A percentile compares a stretch with the other conserved stretches of the same genome.
Conservation (phyloP, 2,888 invertebrate species). For the Eupelmus urozonus region DNA sequence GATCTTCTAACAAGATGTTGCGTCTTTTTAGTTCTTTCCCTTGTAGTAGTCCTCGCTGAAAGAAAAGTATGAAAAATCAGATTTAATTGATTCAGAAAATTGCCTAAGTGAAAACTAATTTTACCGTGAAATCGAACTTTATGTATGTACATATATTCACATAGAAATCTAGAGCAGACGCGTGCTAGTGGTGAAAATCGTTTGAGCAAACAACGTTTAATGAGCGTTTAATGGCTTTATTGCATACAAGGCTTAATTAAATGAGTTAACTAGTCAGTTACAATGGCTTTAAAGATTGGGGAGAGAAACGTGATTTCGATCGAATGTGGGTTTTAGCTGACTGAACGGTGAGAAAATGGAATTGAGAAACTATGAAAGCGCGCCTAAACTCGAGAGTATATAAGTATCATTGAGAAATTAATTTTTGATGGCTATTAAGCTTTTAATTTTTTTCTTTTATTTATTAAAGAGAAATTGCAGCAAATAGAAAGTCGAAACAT, state of each 20-base stretch:
- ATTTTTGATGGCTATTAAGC: no score
- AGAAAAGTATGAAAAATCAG: not conserved
- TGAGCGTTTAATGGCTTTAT: slow-evolving; percentile 28
- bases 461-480: no score
- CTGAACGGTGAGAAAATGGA: not conserved
- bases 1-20: slow-evolving; percentile 16
- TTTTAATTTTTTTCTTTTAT: no score
- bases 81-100: not conserved
- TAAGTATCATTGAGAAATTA: no score
- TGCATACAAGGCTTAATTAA: not conserved
- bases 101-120: no score
- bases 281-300: not conserved
- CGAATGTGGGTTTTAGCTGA: no score
- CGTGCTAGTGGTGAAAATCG: slow-evolving; percentile 6
- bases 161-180: slow-evolving; percentile 39
- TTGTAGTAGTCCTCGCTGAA: slow-evolving; percentile 85
- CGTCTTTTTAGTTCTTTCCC: slow-evolving; percentile 75
- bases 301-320: no score
- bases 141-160: no score
- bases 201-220: slow-evolving; percentile 5
- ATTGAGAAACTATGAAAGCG: not conserved
- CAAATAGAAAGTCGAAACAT: no score
- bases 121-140: slow-evolving; percentile 36
- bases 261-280: not conserved
- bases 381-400: not conserved